Base-by-base conservation (phyloP, 2,797 vertebrate species). In the Crypturellus tataupa region DNA sequence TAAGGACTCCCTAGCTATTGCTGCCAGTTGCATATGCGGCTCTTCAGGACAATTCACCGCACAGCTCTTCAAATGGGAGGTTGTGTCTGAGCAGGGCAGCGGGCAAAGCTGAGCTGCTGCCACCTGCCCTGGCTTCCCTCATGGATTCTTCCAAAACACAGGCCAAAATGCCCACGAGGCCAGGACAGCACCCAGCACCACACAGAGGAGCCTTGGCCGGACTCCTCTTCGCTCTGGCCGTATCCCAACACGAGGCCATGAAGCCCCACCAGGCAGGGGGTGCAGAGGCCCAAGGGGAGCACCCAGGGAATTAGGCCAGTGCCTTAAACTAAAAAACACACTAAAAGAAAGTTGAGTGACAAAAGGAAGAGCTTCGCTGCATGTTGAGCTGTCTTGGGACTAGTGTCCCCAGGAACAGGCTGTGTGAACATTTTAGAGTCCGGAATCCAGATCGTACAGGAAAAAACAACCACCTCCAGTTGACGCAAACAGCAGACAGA, bases 71-170 rank as follows among this genome's bases (percentile, higher is more conserved):
- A 17, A 5, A 27, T 1, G 3, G 4, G 10, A 55, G 29, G 59
- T 25, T 86, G 44, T 67, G n/a, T 44, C 49, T 75, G 53, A 39
- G 37, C 37, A 39, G 37, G 33, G 5, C 0, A 53, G 21, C 12
- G 24, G 20, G n/a, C 47, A 71, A 87, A 79, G 60, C 6, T 68
- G 35, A 80, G 20, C 47, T 16, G 37, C 31, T 51, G 25, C 5
- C 55, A 81, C 35, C 4, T 2, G 0, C 2, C 53, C 23, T n/a
- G 3, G 2, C 5, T 11, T 5, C 42, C 14, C 14, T 42, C 33
- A 4, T 1, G 19, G 6, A 12, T 39, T 68, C 17, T 40, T 83
- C 15, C n/a, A 37, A 39, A 37, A 20, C 13, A 55, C 19, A 27
- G 20, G 8, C 8, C 42, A 78, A 83, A 80, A 11, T 7, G 20